Percentiles rank a stretch among this genome's conserved stretches.
Evolutionary conservation across 2,113 vertebrate genomes (phyloP).

Genomic region (Grammomys dolichurus): DNA sequence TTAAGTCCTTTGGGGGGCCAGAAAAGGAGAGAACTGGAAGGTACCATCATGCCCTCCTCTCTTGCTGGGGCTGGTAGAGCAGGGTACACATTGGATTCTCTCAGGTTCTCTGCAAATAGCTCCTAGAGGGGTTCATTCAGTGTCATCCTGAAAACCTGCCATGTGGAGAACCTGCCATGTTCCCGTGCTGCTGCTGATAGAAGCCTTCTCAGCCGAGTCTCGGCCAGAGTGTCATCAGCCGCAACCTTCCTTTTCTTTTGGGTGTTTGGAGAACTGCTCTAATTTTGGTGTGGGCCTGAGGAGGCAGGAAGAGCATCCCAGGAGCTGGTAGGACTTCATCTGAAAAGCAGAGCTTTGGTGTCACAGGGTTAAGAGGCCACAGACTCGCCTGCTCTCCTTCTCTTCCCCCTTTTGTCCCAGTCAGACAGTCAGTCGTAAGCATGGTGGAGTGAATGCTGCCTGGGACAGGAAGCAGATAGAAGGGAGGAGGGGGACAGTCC

Average conservation of each 20-base stretch:
- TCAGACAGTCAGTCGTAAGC: background rate
- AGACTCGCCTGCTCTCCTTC: background rate
- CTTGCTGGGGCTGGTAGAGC: background rate
- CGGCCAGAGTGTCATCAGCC: background rate
- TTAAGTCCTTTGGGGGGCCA: background rate
- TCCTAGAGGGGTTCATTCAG: background rate
- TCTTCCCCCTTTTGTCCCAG: too few relatives aligned
- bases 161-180: too few relatives aligned
- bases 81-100: background rate
- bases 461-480: background rate
- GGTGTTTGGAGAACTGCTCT: background rate
- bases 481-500: background rate
- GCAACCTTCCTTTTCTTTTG: background rate
- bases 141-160: background rate
- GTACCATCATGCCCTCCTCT: too few relatives aligned
- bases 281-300: background rate
- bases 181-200: fast-evolving
- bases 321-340: background rate
- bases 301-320: background rate
- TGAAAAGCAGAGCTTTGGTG: background rate
- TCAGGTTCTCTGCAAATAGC: background rate
- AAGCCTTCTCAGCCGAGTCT: background rate
- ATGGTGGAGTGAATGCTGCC: fast-evolving
- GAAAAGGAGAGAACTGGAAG: background rate
- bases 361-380: background rate